phyloP scores from a whole-genome alignment of 2,113 vertebrate species.

The Osmerus mordax region DNA sequence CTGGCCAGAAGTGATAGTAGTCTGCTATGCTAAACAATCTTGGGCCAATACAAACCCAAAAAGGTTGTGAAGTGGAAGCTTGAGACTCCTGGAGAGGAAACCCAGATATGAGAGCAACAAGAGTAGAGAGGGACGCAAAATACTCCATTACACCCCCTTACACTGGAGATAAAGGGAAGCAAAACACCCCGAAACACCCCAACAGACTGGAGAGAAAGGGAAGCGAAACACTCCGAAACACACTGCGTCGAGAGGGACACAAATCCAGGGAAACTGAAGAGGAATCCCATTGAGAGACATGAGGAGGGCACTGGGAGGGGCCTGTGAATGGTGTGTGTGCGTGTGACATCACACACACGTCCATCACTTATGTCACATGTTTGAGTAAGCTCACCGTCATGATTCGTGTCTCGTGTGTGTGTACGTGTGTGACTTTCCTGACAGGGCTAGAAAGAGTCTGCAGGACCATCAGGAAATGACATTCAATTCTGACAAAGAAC shows the following conservation, averaged over 20 bases:
- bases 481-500: no score
- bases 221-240: not conserved
- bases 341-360: not conserved
- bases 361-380: not conserved
- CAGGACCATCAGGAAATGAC: no score
- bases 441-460: no score
- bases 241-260: not conserved
- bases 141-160: not conserved
- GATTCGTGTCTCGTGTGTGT: not conserved
- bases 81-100: no score
- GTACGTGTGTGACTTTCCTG: not conserved
- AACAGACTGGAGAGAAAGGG: not conserved
- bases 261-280: no score
- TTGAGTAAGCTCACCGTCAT: no score
- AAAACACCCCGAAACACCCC: constrained; percentile 6
- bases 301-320: not conserved
- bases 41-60: not conserved
- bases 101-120: no score
- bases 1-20: constrained; percentile 14
- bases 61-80: no score
- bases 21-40: constrained; percentile 12
- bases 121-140: no score
- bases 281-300: not conserved
- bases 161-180: not conserved
- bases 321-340: constrained; percentile 10